Base-by-base conservation (phyloP, 2,797 vertebrate species). In the Oryzias sinensis region DNA sequence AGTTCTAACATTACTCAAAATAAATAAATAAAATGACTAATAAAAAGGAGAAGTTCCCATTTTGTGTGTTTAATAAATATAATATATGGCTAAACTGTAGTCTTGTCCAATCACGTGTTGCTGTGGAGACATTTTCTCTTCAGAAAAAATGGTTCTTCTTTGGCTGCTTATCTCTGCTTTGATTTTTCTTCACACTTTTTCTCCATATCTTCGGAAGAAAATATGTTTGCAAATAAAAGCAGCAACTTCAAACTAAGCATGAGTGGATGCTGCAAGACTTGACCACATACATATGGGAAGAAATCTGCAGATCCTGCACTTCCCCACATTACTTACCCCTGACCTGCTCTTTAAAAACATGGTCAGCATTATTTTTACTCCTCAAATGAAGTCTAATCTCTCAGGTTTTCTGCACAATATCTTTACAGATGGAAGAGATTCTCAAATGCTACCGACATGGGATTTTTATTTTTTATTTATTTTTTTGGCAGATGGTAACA, bases 371-470 rank as follows among this genome's bases (percentile, higher is more conserved):
- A 87, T 66, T 70, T 71, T 70, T 68, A 53, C 42, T 53, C 61
- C 66, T 77, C 76, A 90, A 88, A 90, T 87, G 82, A 91, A 86
- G 81, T 86, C 80, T 88, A 84, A 87, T 90, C 83, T 75, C 81
- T 74, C 77, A 69, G 79, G 77, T 82, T 87, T 70, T 66, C 79
- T 85, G 83, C 75, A 85, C 86, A 85, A 87, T 84, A 75, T 68
- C 79, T 72, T 73, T 46, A 73, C 65, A 79, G 74, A 73, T 80
- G 70, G 65, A 71, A 65, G 74, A 82, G 68, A 79, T 62, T 62
- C 78, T 84, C 78, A 77, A 84, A 81, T 76, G 70, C 62, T 46
- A 48, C 64, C 44, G 70, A 78, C 70, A 81, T 82, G 78, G 80
- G 87, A 65, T 33, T 33, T 37, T 37, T 37, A 58, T 71, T 79